Evolutionary conservation across 2,888 invertebrate genomes (phyloP).

Genomic region (Macrostomum cliftonense): DNA sequence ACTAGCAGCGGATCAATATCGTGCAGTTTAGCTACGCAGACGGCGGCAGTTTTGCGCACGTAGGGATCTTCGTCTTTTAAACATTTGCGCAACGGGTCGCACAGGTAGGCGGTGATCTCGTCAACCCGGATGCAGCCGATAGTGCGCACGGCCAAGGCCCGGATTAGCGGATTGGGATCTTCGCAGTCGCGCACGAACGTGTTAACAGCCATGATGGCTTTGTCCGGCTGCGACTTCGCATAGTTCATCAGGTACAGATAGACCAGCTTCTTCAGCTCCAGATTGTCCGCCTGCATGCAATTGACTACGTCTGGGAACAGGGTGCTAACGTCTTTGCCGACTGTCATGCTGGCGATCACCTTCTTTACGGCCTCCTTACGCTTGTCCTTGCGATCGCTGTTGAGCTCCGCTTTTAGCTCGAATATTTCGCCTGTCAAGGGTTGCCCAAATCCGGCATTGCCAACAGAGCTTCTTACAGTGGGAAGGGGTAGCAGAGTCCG

Average conservation of each 20-base stretch:
- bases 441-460: too few relatives aligned
- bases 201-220: constrained; percentile 99
- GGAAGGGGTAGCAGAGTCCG: too few relatives aligned
- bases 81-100: constrained; percentile 74
- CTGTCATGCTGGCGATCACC: constrained; percentile 99
- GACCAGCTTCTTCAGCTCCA: constrained; percentile 91
- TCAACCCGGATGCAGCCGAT: constrained; percentile 99
- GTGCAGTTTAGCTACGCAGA: constrained; percentile 93
- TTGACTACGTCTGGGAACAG: constrained; percentile 97
- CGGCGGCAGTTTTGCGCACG: constrained; percentile 83
- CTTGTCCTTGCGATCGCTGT: constrained; percentile 98
- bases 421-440: constrained; percentile 63
- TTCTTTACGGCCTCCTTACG: constrained; percentile 98
- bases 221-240: constrained; percentile 96
- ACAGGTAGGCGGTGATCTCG: constrained; percentile 96
- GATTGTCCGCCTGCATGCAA: constrained; percentile 98
- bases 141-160: constrained; percentile 88
- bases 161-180: constrained; percentile 92
- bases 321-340: constrained; percentile 90
- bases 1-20: constrained; percentile 64
- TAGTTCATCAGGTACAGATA: constrained; percentile 98
- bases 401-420: constrained; percentile 90
- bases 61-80: constrained; percentile 40
- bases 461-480: too few relatives aligned
- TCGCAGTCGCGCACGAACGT: constrained; percentile 99